Evolutionary conservation across 2,797 vertebrate species (phyloP).

Genomic region (Salmo trutta): DNA sequence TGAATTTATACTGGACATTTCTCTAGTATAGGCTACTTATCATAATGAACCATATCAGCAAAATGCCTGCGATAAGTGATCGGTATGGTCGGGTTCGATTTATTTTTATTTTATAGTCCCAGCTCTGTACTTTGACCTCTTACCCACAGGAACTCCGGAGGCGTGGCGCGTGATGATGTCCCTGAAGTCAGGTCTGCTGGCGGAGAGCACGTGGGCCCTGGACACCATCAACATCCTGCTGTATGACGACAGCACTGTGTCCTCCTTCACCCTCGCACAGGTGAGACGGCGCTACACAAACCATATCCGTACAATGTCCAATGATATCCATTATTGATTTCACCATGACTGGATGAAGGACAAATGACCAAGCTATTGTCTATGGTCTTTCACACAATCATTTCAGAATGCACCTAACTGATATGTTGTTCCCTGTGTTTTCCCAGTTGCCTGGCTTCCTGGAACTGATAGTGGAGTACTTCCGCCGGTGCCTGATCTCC

Average conservation of each 20-base stretch:
- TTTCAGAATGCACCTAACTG: not conserved
- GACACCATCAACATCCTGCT: constrained; percentile 95
- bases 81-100: too few species aligned
- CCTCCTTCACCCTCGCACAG: constrained; percentile 90
- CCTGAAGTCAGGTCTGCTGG: constrained; percentile 91
- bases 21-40: too few species aligned
- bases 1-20: too few species aligned
- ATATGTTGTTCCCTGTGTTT: constrained; percentile 40
- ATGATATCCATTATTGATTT: not conserved
- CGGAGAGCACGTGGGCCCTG: constrained; percentile 93
- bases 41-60: too few species aligned
- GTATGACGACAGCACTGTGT: constrained; percentile 89
- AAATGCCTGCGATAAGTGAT: too few species aligned
- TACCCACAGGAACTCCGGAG: constrained; percentile 85
- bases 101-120: too few species aligned
- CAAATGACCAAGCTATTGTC: not conserved
- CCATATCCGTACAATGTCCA: not conserved
- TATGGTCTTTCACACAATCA: not conserved
- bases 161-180: constrained; percentile 99
- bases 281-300: constrained; percentile 57
- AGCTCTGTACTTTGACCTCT: constrained; percentile 15
- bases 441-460: constrained; percentile 91
- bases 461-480: constrained; percentile 92
- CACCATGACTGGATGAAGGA: not conserved
- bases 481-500: constrained; percentile 93